phyloP scores from a whole-genome alignment of 2,888 invertebrate genomes.

The Acanthosoma haemorrhoidale region DNA sequence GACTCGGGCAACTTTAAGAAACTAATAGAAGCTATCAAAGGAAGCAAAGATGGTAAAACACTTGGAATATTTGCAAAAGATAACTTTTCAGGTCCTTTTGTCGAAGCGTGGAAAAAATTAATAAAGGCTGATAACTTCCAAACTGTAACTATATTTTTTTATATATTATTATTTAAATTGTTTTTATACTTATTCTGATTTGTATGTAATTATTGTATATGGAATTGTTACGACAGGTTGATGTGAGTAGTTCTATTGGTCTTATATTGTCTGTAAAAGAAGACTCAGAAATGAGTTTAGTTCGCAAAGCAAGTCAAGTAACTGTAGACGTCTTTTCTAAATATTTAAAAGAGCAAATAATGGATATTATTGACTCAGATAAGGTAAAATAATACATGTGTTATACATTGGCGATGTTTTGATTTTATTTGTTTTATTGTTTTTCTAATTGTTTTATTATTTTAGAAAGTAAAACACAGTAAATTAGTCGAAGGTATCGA shows the following conservation, averaged over 20 bases:
- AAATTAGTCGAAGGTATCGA: constrained; percentile 96
- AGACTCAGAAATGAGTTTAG: constrained; percentile 79
- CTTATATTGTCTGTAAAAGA: constrained; percentile 91
- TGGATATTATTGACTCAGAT: constrained; percentile 97
- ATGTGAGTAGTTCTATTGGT: constrained; percentile 79
- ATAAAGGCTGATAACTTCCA: constrained; percentile 75
- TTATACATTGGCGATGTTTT: background rate
- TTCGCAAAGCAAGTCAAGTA: constrained; percentile 88
- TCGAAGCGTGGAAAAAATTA: constrained; percentile 80
- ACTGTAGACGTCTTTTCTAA: constrained; percentile 94
- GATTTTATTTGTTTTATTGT: background rate
- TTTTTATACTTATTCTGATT: background rate
- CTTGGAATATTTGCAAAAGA: constrained; percentile 90
- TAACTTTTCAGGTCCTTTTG: constrained; percentile 87
- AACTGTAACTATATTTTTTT: constrained; percentile 50
- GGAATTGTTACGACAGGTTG: constrained; percentile 51
- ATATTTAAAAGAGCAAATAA: constrained; percentile 93
- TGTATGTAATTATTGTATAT: background rate
- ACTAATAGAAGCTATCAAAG: constrained; percentile 73
- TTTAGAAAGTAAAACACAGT: constrained; percentile 87
- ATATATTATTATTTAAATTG: background rate
- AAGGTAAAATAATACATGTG: constrained; percentile 54
- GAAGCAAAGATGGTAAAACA: constrained; percentile 80
- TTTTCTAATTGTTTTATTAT: background rate
- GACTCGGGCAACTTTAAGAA: constrained; percentile 73